phyloP scores from a whole-genome alignment of 2,888 invertebrate species.

The Urechis unicinctus region DNA sequence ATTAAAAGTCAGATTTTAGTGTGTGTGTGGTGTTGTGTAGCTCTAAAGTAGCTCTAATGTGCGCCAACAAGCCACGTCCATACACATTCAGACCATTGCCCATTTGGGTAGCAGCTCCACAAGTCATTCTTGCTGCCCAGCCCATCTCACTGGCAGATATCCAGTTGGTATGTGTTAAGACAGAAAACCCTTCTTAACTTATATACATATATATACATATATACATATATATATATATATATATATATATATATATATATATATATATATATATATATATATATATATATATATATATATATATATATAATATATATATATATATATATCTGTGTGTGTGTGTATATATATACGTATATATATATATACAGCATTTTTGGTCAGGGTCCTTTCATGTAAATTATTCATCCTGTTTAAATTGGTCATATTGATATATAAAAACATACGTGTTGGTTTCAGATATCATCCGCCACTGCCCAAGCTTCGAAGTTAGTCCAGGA shows the following conservation, averaged over 20 bases:
- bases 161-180: slow-evolving; percentile 61
- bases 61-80: slow-evolving; percentile 43
- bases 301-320: background rate
- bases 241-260: background rate
- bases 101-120: slow-evolving; percentile 68
- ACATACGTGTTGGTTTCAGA: slow-evolving; percentile 62
- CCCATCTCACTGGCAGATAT: slow-evolving; percentile 62
- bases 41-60: slow-evolving; percentile 31
- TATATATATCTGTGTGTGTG: background rate
- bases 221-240: background rate
- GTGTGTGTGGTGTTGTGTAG: slow-evolving; percentile 18
- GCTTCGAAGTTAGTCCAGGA: slow-evolving; percentile 67
- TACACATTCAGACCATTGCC: slow-evolving; percentile 25
- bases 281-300: background rate
- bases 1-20: background rate
- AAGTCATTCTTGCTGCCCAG: slow-evolving; percentile 62
- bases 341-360: background rate
- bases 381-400: background rate
- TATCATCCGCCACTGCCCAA: slow-evolving; percentile 64
- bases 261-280: background rate
- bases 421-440: too few species aligned
- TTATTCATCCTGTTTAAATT: background rate
- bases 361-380: background rate
- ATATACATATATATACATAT: background rate
- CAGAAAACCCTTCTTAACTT: background rate